A percentile compares a stretch with the other conserved stretches of the same genome.
These are phyloP conservation scores for Torymus texanus DNA, from an alignment of 2,888 invertebrate genomes.

Conservation along the genomic window DNA sequence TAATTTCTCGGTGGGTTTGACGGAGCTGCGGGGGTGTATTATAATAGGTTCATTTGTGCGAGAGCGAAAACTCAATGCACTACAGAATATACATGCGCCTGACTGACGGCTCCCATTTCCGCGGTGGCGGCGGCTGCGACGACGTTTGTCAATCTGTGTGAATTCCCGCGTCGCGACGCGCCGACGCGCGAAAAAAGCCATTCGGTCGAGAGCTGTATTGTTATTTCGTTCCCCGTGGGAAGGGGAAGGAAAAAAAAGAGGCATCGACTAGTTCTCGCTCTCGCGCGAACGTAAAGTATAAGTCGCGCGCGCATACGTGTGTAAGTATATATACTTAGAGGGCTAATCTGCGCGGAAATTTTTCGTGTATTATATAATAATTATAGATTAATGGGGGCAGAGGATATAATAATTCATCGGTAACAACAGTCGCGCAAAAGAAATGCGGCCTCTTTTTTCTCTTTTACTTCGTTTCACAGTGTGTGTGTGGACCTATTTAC, in stretches of 20 bases:
- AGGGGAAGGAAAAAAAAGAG: neutral
- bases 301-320: no score
- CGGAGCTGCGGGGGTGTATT: neutral
- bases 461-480: neutral
- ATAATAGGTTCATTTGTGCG: neutral
- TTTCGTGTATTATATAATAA: neutral
- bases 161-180: no score
- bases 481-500: conserved; percentile 31
- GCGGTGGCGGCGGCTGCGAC: neutral
- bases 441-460: neutral
- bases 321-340: neutral
- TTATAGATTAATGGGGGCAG: no score
- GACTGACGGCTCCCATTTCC: neutral
- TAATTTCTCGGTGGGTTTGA: conserved; percentile 8
- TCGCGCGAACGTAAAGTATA: neutral
- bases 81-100: neutral
- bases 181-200: neutral
- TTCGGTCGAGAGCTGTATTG: conserved; percentile 7
- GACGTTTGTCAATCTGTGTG: no score
- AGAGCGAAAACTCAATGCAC: conserved; percentile 19
- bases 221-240: no score
- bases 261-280: conserved; percentile 22
- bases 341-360: neutral
- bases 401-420: neutral
- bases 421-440: conserved; percentile 15